Evolutionary conservation across 2,113 vertebrate genomes (phyloP).

Genomic region (Tachysurus vachellii): DNA sequence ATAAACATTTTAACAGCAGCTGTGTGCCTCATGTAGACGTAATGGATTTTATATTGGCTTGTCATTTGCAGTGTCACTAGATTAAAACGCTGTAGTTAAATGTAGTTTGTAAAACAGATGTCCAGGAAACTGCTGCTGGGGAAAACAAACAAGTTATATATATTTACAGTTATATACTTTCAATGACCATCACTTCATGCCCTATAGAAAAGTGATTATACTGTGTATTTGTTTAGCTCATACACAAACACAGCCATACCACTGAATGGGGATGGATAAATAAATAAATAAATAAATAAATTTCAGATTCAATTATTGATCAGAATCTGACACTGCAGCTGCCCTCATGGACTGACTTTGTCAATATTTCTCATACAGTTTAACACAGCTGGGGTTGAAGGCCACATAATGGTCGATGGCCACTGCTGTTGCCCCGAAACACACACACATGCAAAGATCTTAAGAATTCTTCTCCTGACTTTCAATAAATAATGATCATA

Average conservation of each 20-base stretch:
- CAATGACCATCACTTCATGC: not conserved
- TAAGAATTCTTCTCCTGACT: not conserved
- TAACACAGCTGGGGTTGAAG: conserved; percentile 54
- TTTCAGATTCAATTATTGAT: conserved; percentile 69
- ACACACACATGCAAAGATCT: not conserved
- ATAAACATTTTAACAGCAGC: conserved; percentile 53
- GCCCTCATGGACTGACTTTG: conserved; percentile 60
- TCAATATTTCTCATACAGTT: conserved; percentile 74
- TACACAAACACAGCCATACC: too few relatives aligned
- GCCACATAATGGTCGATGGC: not conserved
- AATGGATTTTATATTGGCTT: conserved; percentile 59
- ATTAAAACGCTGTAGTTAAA: conserved; percentile 59
- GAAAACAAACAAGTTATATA: conserved; percentile 20
- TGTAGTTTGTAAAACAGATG: conserved; percentile 56
- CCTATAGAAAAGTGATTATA: not conserved
- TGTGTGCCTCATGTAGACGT: conserved; percentile 44
- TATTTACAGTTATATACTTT: too few relatives aligned
- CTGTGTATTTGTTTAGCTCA: not conserved
- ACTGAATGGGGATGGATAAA: not conserved
- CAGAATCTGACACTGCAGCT: conserved; percentile 63
- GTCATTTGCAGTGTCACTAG: conserved; percentile 60
- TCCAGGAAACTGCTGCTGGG: conserved; percentile 55
- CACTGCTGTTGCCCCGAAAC: conserved; percentile 30
- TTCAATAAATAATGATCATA: not conserved
- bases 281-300: not conserved